Evolutionary conservation across 1,140 invertebrate species (phyloP).

Genomic region (Drosophila lowei): DNA sequence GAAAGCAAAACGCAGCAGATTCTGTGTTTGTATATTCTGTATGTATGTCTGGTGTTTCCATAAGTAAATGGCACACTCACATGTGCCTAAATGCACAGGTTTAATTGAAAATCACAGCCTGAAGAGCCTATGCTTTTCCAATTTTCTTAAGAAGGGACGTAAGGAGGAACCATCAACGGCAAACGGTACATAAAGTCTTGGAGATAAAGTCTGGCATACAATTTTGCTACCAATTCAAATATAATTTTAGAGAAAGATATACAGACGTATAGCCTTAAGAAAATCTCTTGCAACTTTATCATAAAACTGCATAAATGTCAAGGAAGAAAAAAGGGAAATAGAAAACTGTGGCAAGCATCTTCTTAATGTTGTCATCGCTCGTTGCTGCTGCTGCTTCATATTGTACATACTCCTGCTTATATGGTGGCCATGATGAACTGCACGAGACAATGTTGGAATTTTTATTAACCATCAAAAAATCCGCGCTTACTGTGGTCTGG

Average conservation of each 20-base stretch:
- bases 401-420: conserved; percentile 40
- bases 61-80: too few species aligned
- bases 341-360: conserved; percentile 37
- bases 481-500: conserved; percentile 37
- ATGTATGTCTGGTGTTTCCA: neutral
- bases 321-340: neutral
- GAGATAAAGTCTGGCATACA: conserved; percentile 3
- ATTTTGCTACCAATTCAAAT: conserved; percentile 49
- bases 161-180: too few species aligned
- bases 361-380: conserved; percentile 58
- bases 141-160: too few species aligned
- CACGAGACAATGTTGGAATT: conserved; percentile 79
- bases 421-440: conserved; percentile 73
- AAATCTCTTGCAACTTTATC: conserved; percentile 16
- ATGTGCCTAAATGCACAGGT: neutral
- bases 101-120: conserved; percentile 41
- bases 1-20: conserved; percentile 30
- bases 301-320: conserved; percentile 46
- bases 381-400: conserved; percentile 39
- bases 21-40: neutral
- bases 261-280: too few species aligned
- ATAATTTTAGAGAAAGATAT: conserved; percentile 20
- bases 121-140: neutral
- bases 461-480: conserved; percentile 82
- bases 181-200: too few species aligned